phyloP scores from a whole-genome alignment of 2,797 vertebrate species.

The Tangara arthus region DNA sequence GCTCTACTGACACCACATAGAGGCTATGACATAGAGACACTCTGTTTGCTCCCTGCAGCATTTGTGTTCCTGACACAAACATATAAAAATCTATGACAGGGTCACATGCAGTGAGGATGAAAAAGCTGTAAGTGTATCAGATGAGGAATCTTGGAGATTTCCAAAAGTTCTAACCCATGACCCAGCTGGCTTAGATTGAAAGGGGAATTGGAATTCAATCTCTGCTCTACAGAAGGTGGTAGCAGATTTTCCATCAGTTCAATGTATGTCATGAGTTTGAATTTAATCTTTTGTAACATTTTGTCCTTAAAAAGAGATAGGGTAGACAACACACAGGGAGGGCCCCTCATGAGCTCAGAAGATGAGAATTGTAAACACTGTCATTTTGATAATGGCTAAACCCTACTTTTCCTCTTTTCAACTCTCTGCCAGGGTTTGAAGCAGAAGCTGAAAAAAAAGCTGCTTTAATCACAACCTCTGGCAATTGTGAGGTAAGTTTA shows the following conservation, averaged over 20 bases:
- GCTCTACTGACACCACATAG: background rate
- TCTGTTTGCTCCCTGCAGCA: background rate
- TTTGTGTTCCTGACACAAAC: background rate
- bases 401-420: background rate
- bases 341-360: background rate
- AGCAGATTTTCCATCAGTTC: background rate
- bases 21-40: background rate
- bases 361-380: background rate
- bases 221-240: background rate
- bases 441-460: background rate
- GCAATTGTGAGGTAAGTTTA: background rate
- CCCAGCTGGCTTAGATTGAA: background rate
- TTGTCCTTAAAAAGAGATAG: background rate
- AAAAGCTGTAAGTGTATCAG: background rate
- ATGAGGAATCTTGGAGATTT: background rate
- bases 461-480: background rate
- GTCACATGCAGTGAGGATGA: background rate
- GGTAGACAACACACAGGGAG: background rate
- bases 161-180: background rate
- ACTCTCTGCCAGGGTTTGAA: background rate
- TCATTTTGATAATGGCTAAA: background rate
- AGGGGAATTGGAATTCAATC: background rate
- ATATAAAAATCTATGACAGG: background rate
- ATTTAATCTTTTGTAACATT: background rate
- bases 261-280: background rate